A percentile compares a stretch with the other conserved stretches of the same genome.
Evolutionary conservation across 2,113 vertebrate genomes (phyloP).

Genomic region (Gymnarchus niloticus): DNA sequence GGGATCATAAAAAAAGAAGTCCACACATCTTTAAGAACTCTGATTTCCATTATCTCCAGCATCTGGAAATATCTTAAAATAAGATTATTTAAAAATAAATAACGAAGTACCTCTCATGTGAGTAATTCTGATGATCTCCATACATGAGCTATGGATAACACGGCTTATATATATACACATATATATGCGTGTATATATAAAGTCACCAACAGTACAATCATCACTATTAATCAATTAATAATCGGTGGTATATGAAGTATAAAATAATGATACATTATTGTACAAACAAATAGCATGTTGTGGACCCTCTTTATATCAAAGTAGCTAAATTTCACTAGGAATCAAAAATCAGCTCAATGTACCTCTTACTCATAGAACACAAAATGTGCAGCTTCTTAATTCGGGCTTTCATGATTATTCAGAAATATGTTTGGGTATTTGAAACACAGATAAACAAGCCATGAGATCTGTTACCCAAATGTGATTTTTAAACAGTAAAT

Average conservation of each 20-base stretch:
- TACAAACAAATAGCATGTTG: background rate
- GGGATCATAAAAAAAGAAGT: too few species aligned
- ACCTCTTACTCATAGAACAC: background rate
- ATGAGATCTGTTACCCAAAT: conserved; percentile 29
- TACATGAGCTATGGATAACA: background rate
- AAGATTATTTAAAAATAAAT: too few species aligned
- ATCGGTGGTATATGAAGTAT: too few species aligned
- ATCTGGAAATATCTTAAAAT: too few species aligned
- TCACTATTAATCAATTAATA: too few species aligned
- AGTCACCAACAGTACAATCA: too few species aligned
- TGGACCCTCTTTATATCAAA: background rate
- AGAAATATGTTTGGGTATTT: too few species aligned
- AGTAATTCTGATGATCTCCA: background rate
- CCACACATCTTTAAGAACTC: too few species aligned
- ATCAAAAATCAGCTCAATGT: background rate
- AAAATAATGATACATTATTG: too few species aligned
- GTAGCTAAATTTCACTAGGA: background rate
- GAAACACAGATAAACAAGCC: background rate
- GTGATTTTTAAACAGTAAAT: conserved; percentile 27
- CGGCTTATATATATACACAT: too few species aligned
- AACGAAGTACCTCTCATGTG: background rate
- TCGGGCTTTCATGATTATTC: background rate
- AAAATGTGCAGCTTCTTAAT: background rate
- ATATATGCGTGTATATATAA: too few species aligned
- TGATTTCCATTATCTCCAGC: too few species aligned